A percentile compares a stretch with the other conserved stretches of the same genome.
phyloP scores from a whole-genome alignment of 1,140 invertebrate genomes.

The Diachasma alloeum region DNA sequence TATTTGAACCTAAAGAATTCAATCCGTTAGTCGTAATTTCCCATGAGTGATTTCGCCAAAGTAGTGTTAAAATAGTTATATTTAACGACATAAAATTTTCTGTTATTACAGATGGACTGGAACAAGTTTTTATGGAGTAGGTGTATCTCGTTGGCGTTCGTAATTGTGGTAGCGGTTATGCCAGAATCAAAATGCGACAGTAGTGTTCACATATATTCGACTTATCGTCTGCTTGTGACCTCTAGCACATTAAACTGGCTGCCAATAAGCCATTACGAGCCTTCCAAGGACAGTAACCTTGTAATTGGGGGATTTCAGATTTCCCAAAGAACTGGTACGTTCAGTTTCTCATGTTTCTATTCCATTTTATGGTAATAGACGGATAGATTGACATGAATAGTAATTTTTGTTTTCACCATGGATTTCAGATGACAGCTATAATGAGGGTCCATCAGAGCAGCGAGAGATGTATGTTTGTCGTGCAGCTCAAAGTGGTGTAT shows the following conservation, averaged over 20 bases:
- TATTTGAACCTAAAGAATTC: neutral
- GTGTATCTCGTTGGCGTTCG: conserved; percentile 37
- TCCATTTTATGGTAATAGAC: neutral
- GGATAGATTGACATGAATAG: neutral
- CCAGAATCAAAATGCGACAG: conserved; percentile 49
- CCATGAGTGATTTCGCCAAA: neutral
- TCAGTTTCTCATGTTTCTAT: neutral
- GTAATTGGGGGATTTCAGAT: conserved; percentile 68
- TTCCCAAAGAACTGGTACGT: conserved; percentile 42
- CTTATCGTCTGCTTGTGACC: conserved; percentile 60
- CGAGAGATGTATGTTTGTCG: conserved; percentile 77
- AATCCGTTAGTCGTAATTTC: neutral
- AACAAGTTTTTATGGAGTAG: conserved; percentile 33
- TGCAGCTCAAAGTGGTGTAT: conserved; percentile 73
- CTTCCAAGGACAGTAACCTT: conserved; percentile 55
- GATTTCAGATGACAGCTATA: conserved; percentile 5
- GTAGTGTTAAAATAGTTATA: neutral
- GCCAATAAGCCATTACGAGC: conserved; percentile 56
- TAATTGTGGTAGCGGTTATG: conserved; percentile 38
- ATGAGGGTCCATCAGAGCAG: conserved; percentile 34
- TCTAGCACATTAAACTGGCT: conserved; percentile 70
- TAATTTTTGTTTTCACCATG: neutral
- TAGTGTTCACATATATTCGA: conserved; percentile 61
- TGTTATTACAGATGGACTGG: conserved; percentile 50
- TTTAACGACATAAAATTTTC: neutral